phyloP scores from a whole-genome alignment of 2,113 vertebrate species.

The Micromys minutus region DNA sequence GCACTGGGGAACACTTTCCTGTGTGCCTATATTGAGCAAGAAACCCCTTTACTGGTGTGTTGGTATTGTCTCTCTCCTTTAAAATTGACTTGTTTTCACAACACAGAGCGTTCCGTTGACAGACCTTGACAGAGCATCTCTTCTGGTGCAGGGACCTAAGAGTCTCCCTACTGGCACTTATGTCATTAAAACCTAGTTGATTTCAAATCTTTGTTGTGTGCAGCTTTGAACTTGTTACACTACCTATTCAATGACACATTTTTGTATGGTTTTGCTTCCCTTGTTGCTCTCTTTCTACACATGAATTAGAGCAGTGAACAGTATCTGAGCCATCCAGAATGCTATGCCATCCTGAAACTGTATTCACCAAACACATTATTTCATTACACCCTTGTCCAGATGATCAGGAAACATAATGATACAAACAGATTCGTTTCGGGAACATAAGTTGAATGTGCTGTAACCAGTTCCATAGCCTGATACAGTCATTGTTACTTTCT shows the following conservation, averaged over 20 bases:
- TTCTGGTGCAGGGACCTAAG: background rate
- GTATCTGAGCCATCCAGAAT: background rate
- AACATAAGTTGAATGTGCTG: background rate
- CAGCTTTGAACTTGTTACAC: background rate
- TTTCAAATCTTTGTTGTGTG: background rate
- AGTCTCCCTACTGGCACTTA: background rate
- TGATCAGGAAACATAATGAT: background rate
- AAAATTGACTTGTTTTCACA: background rate
- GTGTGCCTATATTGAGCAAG: background rate
- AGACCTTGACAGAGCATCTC: background rate
- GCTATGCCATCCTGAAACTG: background rate
- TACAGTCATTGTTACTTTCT: background rate
- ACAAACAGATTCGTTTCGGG: background rate
- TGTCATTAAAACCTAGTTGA: background rate
- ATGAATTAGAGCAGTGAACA: background rate
- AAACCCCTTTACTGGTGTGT: background rate
- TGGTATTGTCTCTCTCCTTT: background rate
- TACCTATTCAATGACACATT: background rate
- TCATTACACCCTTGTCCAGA: background rate
- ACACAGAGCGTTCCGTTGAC: background rate
- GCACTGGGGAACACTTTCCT: background rate
- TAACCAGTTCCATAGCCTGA: background rate
- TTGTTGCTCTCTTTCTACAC: background rate
- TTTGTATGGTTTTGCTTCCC: background rate
- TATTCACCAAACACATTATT: background rate